Conservation (phyloP, 1,140 invertebrate genomes). For the Cydia splendana region DNA sequence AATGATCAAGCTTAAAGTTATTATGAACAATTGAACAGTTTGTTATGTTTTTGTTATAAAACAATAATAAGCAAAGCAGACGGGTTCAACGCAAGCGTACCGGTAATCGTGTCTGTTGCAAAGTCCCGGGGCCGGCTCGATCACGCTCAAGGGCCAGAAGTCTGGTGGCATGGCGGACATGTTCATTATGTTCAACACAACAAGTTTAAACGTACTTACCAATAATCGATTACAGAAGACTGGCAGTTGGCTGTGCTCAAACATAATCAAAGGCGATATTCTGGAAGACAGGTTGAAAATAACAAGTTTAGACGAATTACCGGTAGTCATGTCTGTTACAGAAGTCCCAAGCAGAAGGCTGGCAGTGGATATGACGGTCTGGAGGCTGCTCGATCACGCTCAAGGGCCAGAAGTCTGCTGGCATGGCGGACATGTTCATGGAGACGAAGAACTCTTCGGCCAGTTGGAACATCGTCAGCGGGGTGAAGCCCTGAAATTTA, state of each 20-base stretch:
- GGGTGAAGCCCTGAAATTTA: slow-evolving; percentile 87
- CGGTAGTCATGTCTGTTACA: slow-evolving; percentile 92
- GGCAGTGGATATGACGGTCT: slow-evolving; percentile 88
- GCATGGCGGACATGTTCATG: slow-evolving; percentile 90
- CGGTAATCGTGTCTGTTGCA: slow-evolving; percentile 92
- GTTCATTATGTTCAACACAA: slow-evolving; percentile 81
- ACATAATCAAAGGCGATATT: too few relatives aligned
- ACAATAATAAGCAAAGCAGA: too few relatives aligned
- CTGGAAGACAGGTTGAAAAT: not conserved
- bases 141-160: slow-evolving; percentile 90
- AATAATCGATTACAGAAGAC: too few relatives aligned
- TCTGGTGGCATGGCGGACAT: slow-evolving; percentile 89
- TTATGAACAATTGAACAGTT: too few relatives aligned
- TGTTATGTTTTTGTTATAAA: too few relatives aligned
- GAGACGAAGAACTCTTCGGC: slow-evolving; percentile 93
- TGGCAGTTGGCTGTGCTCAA: too few relatives aligned
- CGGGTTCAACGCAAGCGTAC: slow-evolving; percentile 60
- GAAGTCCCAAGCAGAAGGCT: slow-evolving; percentile 96
- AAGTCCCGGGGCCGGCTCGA: too few relatives aligned
- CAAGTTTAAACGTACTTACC: too few relatives aligned
- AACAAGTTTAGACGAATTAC: slow-evolving; percentile 61
- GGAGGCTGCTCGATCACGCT: slow-evolving; percentile 88
- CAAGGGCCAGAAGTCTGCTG: slow-evolving; percentile 89
- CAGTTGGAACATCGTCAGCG: slow-evolving; percentile 87
- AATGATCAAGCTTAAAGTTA: too few relatives aligned